Evolutionary conservation across 2,888 invertebrate genomes (phyloP), one percentile per base, ranked within the genome.

Genomic region (Heliconius hortense): DNA sequence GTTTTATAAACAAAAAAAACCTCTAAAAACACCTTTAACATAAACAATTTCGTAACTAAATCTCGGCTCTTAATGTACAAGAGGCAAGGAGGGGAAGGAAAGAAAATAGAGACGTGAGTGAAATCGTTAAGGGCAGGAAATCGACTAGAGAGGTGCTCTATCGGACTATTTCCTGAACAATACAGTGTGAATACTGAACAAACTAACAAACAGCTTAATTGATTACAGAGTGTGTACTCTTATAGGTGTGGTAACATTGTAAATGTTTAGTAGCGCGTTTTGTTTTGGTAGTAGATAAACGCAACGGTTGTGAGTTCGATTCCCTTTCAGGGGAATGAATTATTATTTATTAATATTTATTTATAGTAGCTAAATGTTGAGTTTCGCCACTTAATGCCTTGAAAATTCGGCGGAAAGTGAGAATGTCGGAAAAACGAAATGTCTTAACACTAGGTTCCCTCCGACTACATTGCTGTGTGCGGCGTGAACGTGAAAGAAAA

Each of bases 101-200:
- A 73, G 74, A 63, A 74, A 72, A 74, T 68, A 21, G 72, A 62
- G 26, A 60, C 62, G 67, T 68, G 67, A 72, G 60, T 53, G 68
- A 76, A 62, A 43, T 76, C 76, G 67, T 78, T 76, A 75, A 66
- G 35, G 60, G 35, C 71, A 73, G 78, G 76, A 76, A 75, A 75
- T 76, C 56, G 73, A 73, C 76, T 73, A 56, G 67, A 70, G 69
- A 72, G 74, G 63, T 66, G 62, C 62, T 43, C 71, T 48, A 69
- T 75, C 71, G 24, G 60, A 74, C 76, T 69, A 78, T 72, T 76
- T 78, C 74, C 76, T 69, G 15, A 28, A 69, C 66, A 75, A 71
- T 66, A 73, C 69, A 56, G 53, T 53, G 28, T 63, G 60, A 67
- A 68, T 59, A 15, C 43, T 60, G 31, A 43, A 62, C 67, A 28